phyloP scores from a whole-genome alignment of 2,797 vertebrate genomes.

The Danio jaintianensis region DNA sequence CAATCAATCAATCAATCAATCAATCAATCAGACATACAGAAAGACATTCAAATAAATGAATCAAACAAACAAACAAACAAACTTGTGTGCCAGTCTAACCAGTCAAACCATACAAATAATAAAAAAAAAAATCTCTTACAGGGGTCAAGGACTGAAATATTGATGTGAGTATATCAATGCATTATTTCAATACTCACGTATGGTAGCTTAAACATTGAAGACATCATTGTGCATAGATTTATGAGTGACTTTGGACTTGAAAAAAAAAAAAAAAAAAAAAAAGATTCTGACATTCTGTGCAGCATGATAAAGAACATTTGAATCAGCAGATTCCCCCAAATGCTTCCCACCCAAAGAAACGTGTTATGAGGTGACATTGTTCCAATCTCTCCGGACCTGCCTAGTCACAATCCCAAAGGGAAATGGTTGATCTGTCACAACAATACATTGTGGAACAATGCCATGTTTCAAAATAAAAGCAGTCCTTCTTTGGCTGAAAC shows the following conservation, averaged over 20 bases:
- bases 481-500: constrained; percentile 10
- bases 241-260: neutral
- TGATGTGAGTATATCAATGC: neutral
- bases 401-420: neutral
- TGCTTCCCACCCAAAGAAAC: neutral
- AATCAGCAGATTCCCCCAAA: neutral
- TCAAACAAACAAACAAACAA: too few relatives aligned
- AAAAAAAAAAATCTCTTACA: neutral
- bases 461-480: constrained; percentile 1
- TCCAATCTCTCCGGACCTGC: constrained; percentile 2
- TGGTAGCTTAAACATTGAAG: neutral
- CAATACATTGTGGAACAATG: constrained; percentile 29
- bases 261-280: too few relatives aligned
- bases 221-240: neutral
- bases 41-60: too few relatives aligned
- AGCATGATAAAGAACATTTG: neutral
- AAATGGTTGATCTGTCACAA: constrained; percentile 3
- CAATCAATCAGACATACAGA: too few relatives aligned
- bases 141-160: neutral
- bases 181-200: neutral
- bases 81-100: too few relatives aligned
- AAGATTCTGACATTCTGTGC: constrained; percentile 13
- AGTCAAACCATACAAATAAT: too few relatives aligned
- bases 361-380: constrained; percentile 13
- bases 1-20: too few relatives aligned